Evolutionary conservation across 1,140 invertebrate genomes (phyloP).

Genomic region (Doryteuthis pealeii): DNA sequence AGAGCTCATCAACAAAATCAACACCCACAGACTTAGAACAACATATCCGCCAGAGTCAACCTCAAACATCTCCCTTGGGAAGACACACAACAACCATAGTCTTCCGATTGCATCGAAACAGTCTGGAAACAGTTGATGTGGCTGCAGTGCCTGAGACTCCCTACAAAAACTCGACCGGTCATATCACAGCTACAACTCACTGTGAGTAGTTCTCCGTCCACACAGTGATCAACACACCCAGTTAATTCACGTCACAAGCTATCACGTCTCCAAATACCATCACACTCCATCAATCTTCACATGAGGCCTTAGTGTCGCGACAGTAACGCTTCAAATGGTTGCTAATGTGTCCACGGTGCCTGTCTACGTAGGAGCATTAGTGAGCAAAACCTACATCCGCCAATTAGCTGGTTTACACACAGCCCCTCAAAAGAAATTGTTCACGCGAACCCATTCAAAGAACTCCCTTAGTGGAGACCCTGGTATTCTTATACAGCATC

Average conservation of each 20-base stretch:
- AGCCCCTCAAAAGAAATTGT: background rate
- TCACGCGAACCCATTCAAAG: background rate
- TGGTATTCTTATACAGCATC: background rate
- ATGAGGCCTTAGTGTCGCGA: background rate
- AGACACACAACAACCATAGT: background rate
- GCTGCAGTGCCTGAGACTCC: background rate
- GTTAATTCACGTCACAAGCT: background rate
- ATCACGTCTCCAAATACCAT: background rate
- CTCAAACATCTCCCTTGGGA: background rate
- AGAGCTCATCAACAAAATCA: background rate
- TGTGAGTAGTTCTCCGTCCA: background rate
- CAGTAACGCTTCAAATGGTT: background rate
- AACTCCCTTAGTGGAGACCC: background rate
- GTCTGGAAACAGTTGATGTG: background rate
- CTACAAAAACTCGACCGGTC: background rate
- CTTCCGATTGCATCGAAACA: conserved; percentile 9
- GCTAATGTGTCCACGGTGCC: background rate
- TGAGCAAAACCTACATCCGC: background rate
- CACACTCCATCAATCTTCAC: background rate
- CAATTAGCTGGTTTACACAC: background rate
- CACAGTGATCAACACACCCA: background rate
- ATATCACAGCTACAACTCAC: background rate
- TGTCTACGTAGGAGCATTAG: background rate
- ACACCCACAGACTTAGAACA: background rate
- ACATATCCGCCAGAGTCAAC: background rate